Percentiles rank a stretch among this genome's conserved stretches.
Evolutionary conservation across 2,888 invertebrate species (phyloP).

Genomic region (Hyppa rectilinea): DNA sequence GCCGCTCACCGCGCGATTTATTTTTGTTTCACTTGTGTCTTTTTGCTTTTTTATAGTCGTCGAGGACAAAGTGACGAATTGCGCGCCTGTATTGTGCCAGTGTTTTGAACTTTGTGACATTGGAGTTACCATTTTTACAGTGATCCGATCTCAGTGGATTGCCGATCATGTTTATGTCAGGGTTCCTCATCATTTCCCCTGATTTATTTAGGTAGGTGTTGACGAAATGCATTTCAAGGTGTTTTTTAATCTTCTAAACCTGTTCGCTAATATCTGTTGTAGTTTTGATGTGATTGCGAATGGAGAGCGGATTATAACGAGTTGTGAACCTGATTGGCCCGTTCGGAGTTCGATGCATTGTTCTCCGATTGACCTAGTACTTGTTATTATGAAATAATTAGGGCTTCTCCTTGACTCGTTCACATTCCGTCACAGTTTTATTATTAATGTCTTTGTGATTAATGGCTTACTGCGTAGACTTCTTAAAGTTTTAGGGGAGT

Average conservation of each 20-base stretch:
- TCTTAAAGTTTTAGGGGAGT: background rate
- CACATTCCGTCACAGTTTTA: slow-evolving; percentile 65
- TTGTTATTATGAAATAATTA: slow-evolving; percentile 81
- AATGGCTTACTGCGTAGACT: slow-evolving; percentile 19
- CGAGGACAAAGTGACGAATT: slow-evolving; percentile 88
- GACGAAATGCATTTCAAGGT: slow-evolving; percentile 73
- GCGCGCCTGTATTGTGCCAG: slow-evolving; percentile 85
- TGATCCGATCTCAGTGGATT: slow-evolving; percentile 74
- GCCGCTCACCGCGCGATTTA: slow-evolving; percentile 77
- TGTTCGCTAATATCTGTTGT: slow-evolving; percentile 69
- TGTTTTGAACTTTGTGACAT: slow-evolving; percentile 88
- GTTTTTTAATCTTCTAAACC: slow-evolving; percentile 72
- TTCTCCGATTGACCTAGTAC: slow-evolving; percentile 85
- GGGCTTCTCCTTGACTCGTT: slow-evolving; percentile 75
- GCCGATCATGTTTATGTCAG: slow-evolving; percentile 86
- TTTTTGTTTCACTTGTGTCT: slow-evolving; percentile 86
- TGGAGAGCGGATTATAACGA: slow-evolving; percentile 79
- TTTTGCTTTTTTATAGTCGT: slow-evolving; percentile 83
- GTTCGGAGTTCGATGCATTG: slow-evolving; percentile 84
- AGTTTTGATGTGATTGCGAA: slow-evolving; percentile 76
- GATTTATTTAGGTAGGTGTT: slow-evolving; percentile 88
- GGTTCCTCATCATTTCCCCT: slow-evolving; percentile 87
- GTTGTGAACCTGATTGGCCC: slow-evolving; percentile 85
- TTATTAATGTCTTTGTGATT: slow-evolving; percentile 55
- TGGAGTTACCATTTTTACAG: slow-evolving; percentile 77